Evolutionary conservation across 1,140 invertebrate genomes (phyloP), one percentile per base, ranked within the genome.

Genomic region (Drosophila prosaltans): DNA sequence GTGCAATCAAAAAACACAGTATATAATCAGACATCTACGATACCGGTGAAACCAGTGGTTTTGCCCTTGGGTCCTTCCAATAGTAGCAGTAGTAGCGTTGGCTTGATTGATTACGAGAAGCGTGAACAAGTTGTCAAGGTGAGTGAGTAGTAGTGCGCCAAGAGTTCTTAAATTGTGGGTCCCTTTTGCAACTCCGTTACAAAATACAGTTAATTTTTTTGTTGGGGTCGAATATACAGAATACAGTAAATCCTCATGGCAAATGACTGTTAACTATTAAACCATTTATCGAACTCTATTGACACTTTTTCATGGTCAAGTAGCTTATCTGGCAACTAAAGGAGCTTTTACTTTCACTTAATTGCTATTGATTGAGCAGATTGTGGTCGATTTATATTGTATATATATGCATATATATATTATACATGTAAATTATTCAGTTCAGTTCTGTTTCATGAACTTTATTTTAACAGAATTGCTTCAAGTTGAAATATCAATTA

Each of bases 81-180:
- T 5, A 24, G 55, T 55, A 77, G 55, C 62, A 24, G 60, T 54
- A 75, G 74, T 11, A 36, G 16, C 30, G 30, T n/a, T 39, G 32
- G 60, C 39, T 78, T 81, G 81, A 92, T 92, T 91, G 91, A 92
- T 84, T 79, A 90, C 74, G 73, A 75, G 55, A 92, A 92, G 60
- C 81, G 91, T 59, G 63, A 72, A 64, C 76, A 78, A 67, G 80
- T 91, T 66, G 89, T 91, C 68, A 70, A 91, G 89, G 89, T 91
- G 81, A 91, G 84, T 91, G 81, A 91, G 84, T 91, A 36, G 43
- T 59, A 36, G 59, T 70, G 32, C 3, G 3, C 6, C 6, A 36
- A 61, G 65, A n/a, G 32, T 26, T 9, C 65, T 55, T 60, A 58
- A 58, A 26, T 30, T 16, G 16, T 16, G 16, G 16, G 16, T 16